These are phyloP conservation scores for Amorpha juglandis DNA, from an alignment of 2,888 invertebrate genomes.

Conservation along the genomic window DNA sequence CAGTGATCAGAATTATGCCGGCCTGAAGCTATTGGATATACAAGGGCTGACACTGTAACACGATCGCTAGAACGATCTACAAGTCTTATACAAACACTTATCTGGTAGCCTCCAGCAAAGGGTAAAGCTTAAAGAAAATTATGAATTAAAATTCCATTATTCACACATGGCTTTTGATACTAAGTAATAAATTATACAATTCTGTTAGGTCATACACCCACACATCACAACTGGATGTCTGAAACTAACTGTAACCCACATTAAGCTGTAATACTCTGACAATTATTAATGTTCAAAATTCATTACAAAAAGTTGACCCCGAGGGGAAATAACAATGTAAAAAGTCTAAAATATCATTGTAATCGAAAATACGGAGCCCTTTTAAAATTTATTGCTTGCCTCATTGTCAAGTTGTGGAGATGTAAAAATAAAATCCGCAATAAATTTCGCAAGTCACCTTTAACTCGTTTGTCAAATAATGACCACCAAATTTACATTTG, in stretches of 20 bases:
- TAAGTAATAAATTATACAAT: too few species aligned
- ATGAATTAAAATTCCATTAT: too few species aligned
- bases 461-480: slow-evolving; percentile 75
- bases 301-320: background rate
- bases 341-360: slow-evolving; percentile 12
- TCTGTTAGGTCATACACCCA: too few species aligned
- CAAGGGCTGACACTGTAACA: too few species aligned
- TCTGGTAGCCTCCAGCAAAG: too few species aligned
- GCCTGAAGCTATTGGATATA: too few species aligned
- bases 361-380: slow-evolving; percentile 41
- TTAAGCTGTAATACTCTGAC: background rate
- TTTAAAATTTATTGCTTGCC: slow-evolving; percentile 66
- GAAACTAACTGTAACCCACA: background rate
- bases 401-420: slow-evolving; percentile 68
- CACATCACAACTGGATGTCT: too few species aligned
- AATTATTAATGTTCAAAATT: slow-evolving; percentile 18
- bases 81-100: too few species aligned
- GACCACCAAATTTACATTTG: slow-evolving; percentile 47
- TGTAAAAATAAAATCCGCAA: slow-evolving; percentile 69
- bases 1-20: too few species aligned
- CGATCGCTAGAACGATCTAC: too few species aligned
- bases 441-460: slow-evolving; percentile 75
- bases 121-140: too few species aligned
- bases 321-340: slow-evolving; percentile 7
- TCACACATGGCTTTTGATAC: too few species aligned